Base-by-base conservation (phyloP, 2,113 vertebrate genomes). In the Neomonachus schauinslandi region DNA sequence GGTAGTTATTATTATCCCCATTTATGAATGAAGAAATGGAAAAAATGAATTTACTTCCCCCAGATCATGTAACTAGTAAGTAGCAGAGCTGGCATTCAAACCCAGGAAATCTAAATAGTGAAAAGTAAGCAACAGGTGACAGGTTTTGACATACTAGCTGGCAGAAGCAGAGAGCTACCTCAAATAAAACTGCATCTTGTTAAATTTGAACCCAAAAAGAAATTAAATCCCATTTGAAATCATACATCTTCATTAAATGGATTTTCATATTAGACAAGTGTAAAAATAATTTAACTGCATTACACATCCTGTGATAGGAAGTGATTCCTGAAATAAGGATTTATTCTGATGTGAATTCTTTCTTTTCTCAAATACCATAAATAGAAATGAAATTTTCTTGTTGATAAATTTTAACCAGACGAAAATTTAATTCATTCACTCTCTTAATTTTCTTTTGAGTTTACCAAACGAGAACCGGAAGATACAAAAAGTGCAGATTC, bases 401-500 rank as follows among this genome's bases (percentile, higher is more conserved):
- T 74, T 95, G 33, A 69, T 93, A 91, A 92, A 74, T 83, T 95
- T 94, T 89, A 95, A 92, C 19, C 39, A 91, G 21, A 55, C 88
- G 63, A 84, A 95, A 92, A 26, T 76, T 93, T 83, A 85, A 95
- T 89, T 95, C 55, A 88, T 71, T 97, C 15, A 95, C 13, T 92
- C 22, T 82, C 13, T 86, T 97, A 74, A 57, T 90, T 96, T 96
- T 90, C 94, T 2, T 98, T 91, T 21, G 77, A 99, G 99, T 99
- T 99, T 98, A 99, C 99, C 21, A 99, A 99, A 98, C 98, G 99
- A 96, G 99, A 99, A 97, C 99, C 99, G 36, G 99, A 99, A 98
- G 99, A 99, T 92, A 99, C 99, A 0, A 99, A 99, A 98, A 99
- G 99, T 63, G 99, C 99, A 0, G 99, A 99, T 96, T 99, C 99